phyloP scores from a whole-genome alignment of 2,888 invertebrate genomes.

The Troides oblongomaculatus region DNA sequence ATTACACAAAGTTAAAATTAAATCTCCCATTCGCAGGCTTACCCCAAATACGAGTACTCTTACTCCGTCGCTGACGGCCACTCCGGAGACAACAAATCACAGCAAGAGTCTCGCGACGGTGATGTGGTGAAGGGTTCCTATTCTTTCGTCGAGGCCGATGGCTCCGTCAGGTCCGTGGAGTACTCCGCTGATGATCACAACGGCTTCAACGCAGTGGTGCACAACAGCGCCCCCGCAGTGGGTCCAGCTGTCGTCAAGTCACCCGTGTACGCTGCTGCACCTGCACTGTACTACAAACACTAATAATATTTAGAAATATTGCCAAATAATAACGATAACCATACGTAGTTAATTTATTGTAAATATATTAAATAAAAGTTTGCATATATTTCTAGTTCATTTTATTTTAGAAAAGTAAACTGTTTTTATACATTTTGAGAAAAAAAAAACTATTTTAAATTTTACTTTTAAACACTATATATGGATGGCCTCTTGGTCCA shows the following conservation, averaged over 20 bases:
- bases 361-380: too few species aligned
- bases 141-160: slow-evolving; percentile 74
- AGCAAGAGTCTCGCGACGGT: slow-evolving; percentile 72
- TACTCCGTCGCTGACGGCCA: slow-evolving; percentile 76
- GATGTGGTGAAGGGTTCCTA: slow-evolving; percentile 74
- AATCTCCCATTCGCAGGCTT: slow-evolving; percentile 38
- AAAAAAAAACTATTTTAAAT: too few species aligned
- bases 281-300: slow-evolving; percentile 52
- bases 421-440: too few species aligned
- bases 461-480: too few species aligned
- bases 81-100: slow-evolving; percentile 76
- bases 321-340: too few species aligned
- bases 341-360: too few species aligned
- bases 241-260: slow-evolving; percentile 50
- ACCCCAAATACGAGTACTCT: slow-evolving; percentile 67
- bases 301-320: slow-evolving; percentile 3
- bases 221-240: slow-evolving; percentile 56
- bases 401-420: too few species aligned
- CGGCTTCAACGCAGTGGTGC: slow-evolving; percentile 64
- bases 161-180: slow-evolving; percentile 72
- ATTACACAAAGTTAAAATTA: too few species aligned
- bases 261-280: slow-evolving; percentile 42
- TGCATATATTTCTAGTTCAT: too few species aligned
- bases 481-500: too few species aligned
- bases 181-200: slow-evolving; percentile 75